phyloP scores from a whole-genome alignment of 2,113 vertebrate species.

The Myiagra hebetior region DNA sequence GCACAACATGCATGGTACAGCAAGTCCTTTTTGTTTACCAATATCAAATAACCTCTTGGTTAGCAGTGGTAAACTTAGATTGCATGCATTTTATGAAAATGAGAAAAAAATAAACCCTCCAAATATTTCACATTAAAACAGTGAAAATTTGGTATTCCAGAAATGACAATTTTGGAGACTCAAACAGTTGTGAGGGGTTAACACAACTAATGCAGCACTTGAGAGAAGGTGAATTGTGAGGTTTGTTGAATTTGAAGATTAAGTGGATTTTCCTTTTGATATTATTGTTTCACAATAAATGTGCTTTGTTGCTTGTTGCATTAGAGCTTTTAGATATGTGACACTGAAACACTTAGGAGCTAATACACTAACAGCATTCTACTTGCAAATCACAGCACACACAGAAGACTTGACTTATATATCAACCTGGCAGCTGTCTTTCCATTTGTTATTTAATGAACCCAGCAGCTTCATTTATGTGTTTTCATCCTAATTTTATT shows the following conservation, averaged over 20 bases:
- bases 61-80: neutral
- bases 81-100: neutral
- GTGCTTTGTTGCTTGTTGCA: neutral
- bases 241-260: neutral
- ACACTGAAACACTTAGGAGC: neutral
- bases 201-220: neutral
- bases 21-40: neutral
- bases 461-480: neutral
- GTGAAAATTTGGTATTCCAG: neutral
- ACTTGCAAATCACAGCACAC: neutral
- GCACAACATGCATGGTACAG: neutral
- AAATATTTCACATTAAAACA: neutral
- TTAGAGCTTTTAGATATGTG: neutral
- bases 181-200: neutral
- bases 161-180: neutral
- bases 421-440: conserved; percentile 1
- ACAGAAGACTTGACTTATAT: neutral
- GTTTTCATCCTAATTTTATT: neutral
- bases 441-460: neutral
- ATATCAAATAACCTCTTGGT: neutral
- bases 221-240: neutral
- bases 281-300: neutral
- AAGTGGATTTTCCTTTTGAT: neutral
- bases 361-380: neutral
- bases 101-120: neutral